Evolutionary conservation across 2,113 vertebrate genomes (phyloP), one percentile per base, ranked within the genome.

Genomic region (Diglossa brunneiventris): DNA sequence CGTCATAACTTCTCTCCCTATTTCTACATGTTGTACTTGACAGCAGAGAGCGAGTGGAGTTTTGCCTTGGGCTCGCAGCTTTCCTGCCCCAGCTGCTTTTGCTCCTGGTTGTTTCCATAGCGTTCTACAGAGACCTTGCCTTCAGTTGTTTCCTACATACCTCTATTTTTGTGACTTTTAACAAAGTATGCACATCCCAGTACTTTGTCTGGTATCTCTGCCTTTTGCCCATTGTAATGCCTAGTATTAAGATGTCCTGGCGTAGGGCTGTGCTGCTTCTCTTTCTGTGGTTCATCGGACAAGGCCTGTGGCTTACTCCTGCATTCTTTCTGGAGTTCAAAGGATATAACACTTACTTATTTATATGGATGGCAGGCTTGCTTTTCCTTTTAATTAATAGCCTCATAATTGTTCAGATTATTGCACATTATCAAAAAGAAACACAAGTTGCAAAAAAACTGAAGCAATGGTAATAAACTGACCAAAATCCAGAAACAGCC

Each of bases 121-220:
- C 97, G 1, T 99, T 98, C 89, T 97, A 98, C 97, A 95, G 95
- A 30, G 99, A 99, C 85, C 98, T 99, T 50, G 85, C 94, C 52
- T 98, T 99, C 94, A 99, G 98, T 90, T 99, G 98, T 92, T 99
- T 99, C 95, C 97, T 99, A 7, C 98, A 99, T 73, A 99, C 99
- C 0, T 95, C 98, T 59, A 96, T 99, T 76, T 99, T 99, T 72
- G 99, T 99, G 81, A 99, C 98, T 84, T 99, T 99, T 95, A 99
- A 99, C 98, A 99, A 99, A 98, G 99, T 99, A 22, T 99, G 99
- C 98, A 99, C 99, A 3, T 99, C 99, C 27, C 99, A 99, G 98
- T 99, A 99, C 95, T 99, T 99, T 84, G 97, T 99, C 31, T 99
- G 99, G 99, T 99, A 99, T 83, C 98, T 99, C 79, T 99, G 99